Conservation (phyloP, 2,888 invertebrate genomes). For the Apoderus coryli region DNA sequence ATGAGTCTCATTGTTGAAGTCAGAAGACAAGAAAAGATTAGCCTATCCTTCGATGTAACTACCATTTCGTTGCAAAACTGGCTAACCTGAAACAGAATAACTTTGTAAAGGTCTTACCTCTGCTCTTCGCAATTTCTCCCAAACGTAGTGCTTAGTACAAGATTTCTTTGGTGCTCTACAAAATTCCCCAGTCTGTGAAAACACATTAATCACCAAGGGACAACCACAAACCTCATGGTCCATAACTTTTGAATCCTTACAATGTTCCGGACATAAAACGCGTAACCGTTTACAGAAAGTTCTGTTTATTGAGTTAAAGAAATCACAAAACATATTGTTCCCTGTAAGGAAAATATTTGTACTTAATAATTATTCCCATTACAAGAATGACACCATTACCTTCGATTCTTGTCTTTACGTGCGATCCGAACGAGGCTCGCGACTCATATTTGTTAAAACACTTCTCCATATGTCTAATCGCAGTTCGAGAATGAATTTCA, state of each 20-base stretch:
- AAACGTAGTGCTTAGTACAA: constrained; percentile 83
- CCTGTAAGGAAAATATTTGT: constrained; percentile 26
- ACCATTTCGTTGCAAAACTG: too few species aligned
- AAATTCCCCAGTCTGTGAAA: constrained; percentile 72
- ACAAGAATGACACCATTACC: constrained; percentile 33
- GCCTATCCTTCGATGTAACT: too few species aligned
- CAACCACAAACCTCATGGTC: constrained; percentile 88
- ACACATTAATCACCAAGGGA: constrained; percentile 73
- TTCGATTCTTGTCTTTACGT: constrained; percentile 87
- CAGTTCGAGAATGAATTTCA: constrained; percentile 82
- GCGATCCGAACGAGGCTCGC: constrained; percentile 90
- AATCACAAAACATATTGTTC: constrained; percentile 96
- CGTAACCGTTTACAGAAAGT: constrained; percentile 93
- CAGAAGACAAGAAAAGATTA: too few species aligned
- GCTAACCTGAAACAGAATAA: too few species aligned
- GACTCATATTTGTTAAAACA: constrained; percentile 97
- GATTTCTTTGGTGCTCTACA: constrained; percentile 80
- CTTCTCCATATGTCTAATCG: constrained; percentile 94
- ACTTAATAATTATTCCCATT: too few species aligned
- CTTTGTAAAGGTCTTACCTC: constrained; percentile 65
- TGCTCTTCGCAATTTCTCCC: constrained; percentile 89
- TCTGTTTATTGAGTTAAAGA: constrained; percentile 71
- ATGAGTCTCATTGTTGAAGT: too few species aligned
- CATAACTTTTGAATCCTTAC: constrained; percentile 80
- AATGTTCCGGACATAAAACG: constrained; percentile 95